Percentiles rank a stretch among this genome's conserved stretches.
Conservation (phyloP, 2,113 vertebrate species). For the Cebus imitator region DNA sequence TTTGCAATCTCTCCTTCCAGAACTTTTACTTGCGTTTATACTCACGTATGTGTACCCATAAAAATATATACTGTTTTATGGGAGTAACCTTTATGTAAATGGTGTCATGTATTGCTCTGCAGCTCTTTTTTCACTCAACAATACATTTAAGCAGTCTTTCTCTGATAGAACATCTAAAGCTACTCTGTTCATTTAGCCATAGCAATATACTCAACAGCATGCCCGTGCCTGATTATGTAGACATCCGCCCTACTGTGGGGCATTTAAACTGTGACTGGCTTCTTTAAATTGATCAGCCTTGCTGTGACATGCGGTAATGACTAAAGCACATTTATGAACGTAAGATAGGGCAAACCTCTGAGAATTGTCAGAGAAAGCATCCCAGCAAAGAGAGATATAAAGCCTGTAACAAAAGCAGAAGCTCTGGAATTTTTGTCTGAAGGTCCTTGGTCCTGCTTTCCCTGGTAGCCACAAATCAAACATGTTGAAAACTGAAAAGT, state of each 20-base stretch:
- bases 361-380: not conserved
- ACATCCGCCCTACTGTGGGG: not conserved
- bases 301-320: not conserved
- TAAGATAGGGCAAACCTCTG: not conserved
- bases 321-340: not conserved
- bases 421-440: not conserved
- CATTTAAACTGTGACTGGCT: not conserved
- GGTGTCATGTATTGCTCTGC: not conserved
- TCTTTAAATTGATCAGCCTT: not conserved
- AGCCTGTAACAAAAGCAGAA: not conserved
- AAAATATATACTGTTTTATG: not conserved
- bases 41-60: not conserved
- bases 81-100: not conserved
- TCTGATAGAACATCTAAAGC: not conserved
- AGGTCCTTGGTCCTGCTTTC: not conserved
- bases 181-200: not conserved
- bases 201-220: not conserved
- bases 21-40: not conserved
- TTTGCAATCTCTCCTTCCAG: not conserved
- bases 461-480: not conserved
- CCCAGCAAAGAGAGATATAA: not conserved
- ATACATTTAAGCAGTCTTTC: not conserved
- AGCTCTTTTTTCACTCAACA: not conserved
- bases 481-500: constrained; percentile 27
- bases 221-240: not conserved